These are phyloP conservation scores for Camponotus pennsylvanicus DNA, from an alignment of 1,140 invertebrate species.

Conservation along the genomic window DNA sequence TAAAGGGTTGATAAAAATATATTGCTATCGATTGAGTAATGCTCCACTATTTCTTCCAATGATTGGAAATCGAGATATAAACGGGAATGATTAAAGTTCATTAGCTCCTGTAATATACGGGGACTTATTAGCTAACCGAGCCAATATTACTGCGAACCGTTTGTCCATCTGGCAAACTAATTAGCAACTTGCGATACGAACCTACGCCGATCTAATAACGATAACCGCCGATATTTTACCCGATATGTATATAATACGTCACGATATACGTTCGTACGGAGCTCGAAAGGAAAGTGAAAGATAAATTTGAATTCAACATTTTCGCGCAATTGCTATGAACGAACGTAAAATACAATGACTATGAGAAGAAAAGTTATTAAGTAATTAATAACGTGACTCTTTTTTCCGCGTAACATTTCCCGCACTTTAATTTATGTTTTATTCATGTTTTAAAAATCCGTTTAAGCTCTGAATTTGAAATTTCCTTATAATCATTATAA, in stretches of 20 bases:
- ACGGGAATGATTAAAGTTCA: conserved; percentile 41
- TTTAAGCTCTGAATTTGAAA: too few species aligned
- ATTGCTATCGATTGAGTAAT: conserved; percentile 25
- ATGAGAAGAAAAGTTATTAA: conserved; percentile 1
- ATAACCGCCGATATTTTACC: conserved; percentile 58
- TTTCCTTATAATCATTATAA: neutral
- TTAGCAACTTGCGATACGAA: conserved; percentile 71
- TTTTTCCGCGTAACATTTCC: neutral
- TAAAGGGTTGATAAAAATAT: neutral
- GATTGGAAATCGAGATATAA: conserved; percentile 49
- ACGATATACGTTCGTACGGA: neutral
- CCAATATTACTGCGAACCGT: conserved; percentile 75
- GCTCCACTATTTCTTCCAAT: conserved; percentile 12
- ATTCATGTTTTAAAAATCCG: too few species aligned
- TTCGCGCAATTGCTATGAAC: neutral
- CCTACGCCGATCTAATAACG: conserved; percentile 59
- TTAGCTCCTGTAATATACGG: conserved; percentile 61
- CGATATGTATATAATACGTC: conserved; percentile 18
- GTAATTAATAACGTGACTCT: neutral
- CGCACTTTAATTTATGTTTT: too few species aligned
- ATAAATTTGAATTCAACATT: conserved; percentile 20
- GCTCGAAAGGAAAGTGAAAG: conserved; percentile 18
- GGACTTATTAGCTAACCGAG: conserved; percentile 74
- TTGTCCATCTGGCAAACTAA: conserved; percentile 77
- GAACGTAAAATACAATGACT: too few species aligned